Conservation (phyloP, 2,888 invertebrate genomes). For the Habrosyne pyritoides region DNA sequence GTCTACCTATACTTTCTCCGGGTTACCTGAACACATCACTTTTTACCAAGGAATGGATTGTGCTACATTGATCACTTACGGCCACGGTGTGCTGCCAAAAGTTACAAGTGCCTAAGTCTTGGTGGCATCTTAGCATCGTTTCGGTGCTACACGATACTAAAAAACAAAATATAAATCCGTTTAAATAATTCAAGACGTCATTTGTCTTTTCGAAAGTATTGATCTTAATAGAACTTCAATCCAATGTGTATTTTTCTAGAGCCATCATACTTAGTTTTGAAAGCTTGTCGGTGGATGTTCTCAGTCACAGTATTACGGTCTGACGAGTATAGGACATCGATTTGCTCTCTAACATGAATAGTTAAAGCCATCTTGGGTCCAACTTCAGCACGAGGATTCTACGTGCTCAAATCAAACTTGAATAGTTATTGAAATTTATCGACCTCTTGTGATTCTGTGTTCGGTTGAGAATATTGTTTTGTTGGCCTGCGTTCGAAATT, state of each 20-base stretch:
- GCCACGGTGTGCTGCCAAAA: neutral
- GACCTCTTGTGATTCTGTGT: neutral
- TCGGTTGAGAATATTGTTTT: neutral
- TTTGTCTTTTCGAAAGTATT: neutral
- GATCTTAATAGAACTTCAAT: neutral
- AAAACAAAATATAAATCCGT: no score
- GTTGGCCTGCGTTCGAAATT: no score
- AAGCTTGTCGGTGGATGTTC: neutral
- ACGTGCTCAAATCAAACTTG: conserved; percentile 14
- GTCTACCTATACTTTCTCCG: conserved; percentile 1
- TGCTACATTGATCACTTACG: no score
- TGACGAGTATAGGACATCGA: conserved; percentile 5
- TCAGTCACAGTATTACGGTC: neutral
- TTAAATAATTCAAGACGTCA: no score
- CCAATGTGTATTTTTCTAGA: neutral
- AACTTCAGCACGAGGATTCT: conserved; percentile 9
- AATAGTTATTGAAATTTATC: conserved; percentile 16
- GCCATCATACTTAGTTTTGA: neutral
- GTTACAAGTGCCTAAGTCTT: neutral
- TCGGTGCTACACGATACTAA: no score
- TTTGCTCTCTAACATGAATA: conserved; percentile 18
- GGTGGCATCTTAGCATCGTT: no score
- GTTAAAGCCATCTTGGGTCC: conserved; percentile 15
- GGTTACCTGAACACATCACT: neutral
- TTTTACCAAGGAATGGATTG: neutral